Percentiles rank a stretch among this genome's conserved stretches.
These are phyloP conservation scores for Dinothrombium tinctorium DNA, from an alignment of 1,140 invertebrate species.

Conservation along the genomic window DNA sequence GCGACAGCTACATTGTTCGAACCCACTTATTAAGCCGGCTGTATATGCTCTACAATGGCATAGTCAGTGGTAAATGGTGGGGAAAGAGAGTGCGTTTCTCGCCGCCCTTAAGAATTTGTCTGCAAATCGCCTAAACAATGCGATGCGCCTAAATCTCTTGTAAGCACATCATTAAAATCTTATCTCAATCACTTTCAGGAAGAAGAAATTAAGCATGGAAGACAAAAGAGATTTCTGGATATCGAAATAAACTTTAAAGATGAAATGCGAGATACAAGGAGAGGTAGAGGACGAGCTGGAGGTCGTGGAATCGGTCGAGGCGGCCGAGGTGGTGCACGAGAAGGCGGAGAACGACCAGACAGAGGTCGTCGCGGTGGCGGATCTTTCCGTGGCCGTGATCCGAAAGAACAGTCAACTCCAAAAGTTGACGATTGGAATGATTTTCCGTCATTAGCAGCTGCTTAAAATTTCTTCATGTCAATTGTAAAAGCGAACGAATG, in stretches of 20 bases:
- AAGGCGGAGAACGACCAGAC: constrained; percentile 11
- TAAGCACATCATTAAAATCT: background rate
- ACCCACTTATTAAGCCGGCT: too few relatives aligned
- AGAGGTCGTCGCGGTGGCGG: constrained; percentile 5
- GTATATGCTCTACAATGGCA: too few relatives aligned
- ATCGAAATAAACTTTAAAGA: constrained; percentile 56
- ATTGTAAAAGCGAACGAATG: too few relatives aligned
- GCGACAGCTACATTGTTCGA: too few relatives aligned
- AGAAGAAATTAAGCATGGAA: constrained; percentile 42
- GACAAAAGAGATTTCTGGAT: constrained; percentile 58
- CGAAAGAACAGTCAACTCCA: constrained; percentile 37
- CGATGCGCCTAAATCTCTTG: constrained; percentile 2
- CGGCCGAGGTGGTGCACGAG: constrained; percentile 17
- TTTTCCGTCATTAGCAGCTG: constrained; percentile 57
- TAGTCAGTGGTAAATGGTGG: background rate
- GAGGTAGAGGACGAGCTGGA: constrained; percentile 27
- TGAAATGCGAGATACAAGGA: constrained; percentile 34
- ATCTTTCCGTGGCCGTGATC: background rate
- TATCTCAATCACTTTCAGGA: constrained; percentile 15
- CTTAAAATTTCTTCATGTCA: too few relatives aligned
- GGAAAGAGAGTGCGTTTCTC: background rate
- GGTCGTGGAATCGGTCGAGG: constrained; percentile 5
- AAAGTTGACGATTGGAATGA: constrained; percentile 84
- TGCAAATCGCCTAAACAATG: background rate
- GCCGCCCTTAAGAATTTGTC: background rate